phyloP scores from a whole-genome alignment of 2,888 invertebrate genomes.

The Panorpa germanica region DNA sequence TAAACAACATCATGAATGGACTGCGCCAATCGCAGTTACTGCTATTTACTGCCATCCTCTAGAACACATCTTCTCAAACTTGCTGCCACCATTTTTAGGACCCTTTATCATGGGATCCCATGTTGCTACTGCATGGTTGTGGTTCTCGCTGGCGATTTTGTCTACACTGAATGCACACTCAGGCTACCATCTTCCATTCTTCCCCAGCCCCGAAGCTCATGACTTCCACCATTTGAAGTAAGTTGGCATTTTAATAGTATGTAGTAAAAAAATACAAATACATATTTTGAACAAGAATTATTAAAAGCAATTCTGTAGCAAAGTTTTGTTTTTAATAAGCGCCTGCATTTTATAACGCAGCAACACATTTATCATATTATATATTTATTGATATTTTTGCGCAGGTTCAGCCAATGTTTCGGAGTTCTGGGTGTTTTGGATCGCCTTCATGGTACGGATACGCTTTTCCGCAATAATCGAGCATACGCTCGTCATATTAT shows the following conservation, averaged over 20 bases:
- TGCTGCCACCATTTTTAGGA: slow-evolving; percentile 57
- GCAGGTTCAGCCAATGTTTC: slow-evolving; percentile 67
- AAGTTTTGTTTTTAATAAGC: neutral
- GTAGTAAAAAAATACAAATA: slow-evolving; percentile 1
- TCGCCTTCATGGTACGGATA: slow-evolving; percentile 66
- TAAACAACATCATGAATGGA: slow-evolving; percentile 79
- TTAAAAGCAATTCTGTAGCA: no score
- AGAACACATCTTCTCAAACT: slow-evolving; percentile 55
- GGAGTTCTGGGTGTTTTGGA: slow-evolving; percentile 69
- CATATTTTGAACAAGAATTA: neutral
- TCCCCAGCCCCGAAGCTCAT: slow-evolving; percentile 71
- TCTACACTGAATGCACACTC: slow-evolving; percentile 68
- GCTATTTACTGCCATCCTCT: slow-evolving; percentile 65
- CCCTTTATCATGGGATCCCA: slow-evolving; percentile 55
- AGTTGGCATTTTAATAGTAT: slow-evolving; percentile 17
- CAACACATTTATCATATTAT: no score
- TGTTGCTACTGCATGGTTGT: slow-evolving; percentile 57
- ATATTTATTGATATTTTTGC: slow-evolving; percentile 12
- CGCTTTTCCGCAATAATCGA: slow-evolving; percentile 48
- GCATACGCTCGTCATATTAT: slow-evolving; percentile 52
- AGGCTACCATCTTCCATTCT: slow-evolving; percentile 71
- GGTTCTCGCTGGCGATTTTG: slow-evolving; percentile 59
- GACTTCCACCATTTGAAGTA: slow-evolving; percentile 77
- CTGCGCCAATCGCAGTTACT: slow-evolving; percentile 67
- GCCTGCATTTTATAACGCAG: neutral